Evolutionary conservation across 2,888 invertebrate genomes (phyloP).

Genomic region (Melieria crassipennis): DNA sequence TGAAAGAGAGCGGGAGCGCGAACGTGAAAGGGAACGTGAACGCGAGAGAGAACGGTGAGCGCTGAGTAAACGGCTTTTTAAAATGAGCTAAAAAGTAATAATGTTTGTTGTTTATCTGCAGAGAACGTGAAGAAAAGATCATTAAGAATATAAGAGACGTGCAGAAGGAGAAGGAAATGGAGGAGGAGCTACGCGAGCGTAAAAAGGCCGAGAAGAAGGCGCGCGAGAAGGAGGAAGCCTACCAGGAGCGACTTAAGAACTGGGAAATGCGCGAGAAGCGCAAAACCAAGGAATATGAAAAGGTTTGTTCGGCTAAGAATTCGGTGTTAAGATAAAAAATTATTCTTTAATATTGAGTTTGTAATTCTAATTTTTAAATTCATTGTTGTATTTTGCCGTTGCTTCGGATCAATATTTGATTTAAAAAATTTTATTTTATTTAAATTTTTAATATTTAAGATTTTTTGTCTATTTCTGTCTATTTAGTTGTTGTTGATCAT

Average conservation of each 20-base stretch:
- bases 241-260: conserved; percentile 81
- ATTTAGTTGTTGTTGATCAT: too few relatives aligned
- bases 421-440: background rate
- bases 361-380: conserved; percentile 65
- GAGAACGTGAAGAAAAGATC: conserved; percentile 67
- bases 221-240: conserved; percentile 94
- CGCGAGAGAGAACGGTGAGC: conserved; percentile 50
- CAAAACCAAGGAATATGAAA: conserved; percentile 89
- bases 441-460: too few relatives aligned
- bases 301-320: conserved; percentile 55
- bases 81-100: background rate
- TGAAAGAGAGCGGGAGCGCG: conserved; percentile 66
- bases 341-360: background rate
- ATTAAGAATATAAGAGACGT: conserved; percentile 72
- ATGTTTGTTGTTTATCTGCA: conserved; percentile 32
- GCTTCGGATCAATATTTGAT: background rate
- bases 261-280: conserved; percentile 94
- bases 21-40: conserved; percentile 66
- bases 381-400: conserved; percentile 46
- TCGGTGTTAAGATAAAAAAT: conserved; percentile 10
- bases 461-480: too few relatives aligned
- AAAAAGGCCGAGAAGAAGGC: conserved; percentile 91
- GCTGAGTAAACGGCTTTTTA: background rate
- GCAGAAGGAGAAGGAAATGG: conserved; percentile 82
- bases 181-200: conserved; percentile 91